These are phyloP conservation scores for Parochlus steinenii DNA, from an alignment of 2,888 invertebrate species.

Conservation along the genomic window DNA sequence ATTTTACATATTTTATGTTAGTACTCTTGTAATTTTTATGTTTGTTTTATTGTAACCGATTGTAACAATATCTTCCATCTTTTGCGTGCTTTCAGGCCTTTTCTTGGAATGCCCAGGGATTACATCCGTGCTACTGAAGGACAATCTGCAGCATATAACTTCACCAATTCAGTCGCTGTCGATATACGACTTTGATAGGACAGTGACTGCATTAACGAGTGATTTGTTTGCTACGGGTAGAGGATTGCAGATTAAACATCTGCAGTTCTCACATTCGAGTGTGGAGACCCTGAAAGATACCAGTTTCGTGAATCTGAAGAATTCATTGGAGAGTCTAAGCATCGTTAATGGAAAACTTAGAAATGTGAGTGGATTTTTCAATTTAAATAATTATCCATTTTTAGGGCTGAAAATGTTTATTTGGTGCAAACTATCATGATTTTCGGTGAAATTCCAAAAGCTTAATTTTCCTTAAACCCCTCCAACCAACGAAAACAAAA, in stretches of 20 bases:
- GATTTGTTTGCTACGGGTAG: constrained; percentile 50
- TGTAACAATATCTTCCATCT: constrained; percentile 10
- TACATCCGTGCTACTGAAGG: constrained; percentile 53
- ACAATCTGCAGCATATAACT: constrained; percentile 51
- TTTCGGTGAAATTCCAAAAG: too few species aligned
- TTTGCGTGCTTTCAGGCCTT: constrained; percentile 53
- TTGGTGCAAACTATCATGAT: too few species aligned
- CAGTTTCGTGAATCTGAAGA: constrained; percentile 50
- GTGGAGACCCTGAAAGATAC: constrained; percentile 57
- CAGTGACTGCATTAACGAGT: constrained; percentile 54
- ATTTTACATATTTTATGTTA: not conserved
- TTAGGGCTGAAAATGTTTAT: too few species aligned
- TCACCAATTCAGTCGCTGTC: constrained; percentile 66
- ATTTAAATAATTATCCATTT: too few species aligned
- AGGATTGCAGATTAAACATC: constrained; percentile 46
- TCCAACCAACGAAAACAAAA: too few species aligned
- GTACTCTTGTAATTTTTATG: not conserved
- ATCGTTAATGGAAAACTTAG: constrained; percentile 51
- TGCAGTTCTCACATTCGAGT: constrained; percentile 62
- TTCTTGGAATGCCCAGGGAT: constrained; percentile 80
- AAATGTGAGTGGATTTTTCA: constrained; percentile 23
- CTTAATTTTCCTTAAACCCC: too few species aligned
- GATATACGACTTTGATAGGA: constrained; percentile 74
- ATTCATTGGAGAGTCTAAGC: constrained; percentile 61
- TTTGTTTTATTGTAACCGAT: constrained; percentile 1